These are phyloP conservation scores for Hypotaenidia philippensis DNA, from an alignment of 2,797 vertebrate genomes.

Conservation along the genomic window DNA sequence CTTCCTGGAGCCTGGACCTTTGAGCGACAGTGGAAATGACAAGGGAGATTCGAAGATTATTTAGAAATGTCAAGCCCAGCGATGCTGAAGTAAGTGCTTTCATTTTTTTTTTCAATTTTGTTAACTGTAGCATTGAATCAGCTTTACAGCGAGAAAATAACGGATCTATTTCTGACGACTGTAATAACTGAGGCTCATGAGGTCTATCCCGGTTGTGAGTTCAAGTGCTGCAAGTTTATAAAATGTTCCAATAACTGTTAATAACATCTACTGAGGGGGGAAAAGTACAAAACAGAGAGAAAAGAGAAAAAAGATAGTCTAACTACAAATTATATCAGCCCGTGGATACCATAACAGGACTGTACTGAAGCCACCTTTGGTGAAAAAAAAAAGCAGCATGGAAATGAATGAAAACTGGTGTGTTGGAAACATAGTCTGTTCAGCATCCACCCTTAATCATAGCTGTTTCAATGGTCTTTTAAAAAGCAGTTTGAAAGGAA, in stretches of 20 bases:
- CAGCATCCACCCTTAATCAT: not conserved
- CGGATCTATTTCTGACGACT: not conserved
- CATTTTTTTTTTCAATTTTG: constrained; percentile 27
- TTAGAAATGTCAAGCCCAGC: constrained; percentile 51
- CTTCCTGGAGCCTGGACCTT: not conserved
- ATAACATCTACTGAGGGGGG: not conserved
- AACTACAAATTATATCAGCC: not conserved
- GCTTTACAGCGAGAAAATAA: constrained; percentile 59
- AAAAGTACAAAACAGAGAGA: not conserved
- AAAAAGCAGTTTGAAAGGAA: not conserved
- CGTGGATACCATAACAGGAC: not conserved
- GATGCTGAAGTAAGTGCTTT: not conserved
- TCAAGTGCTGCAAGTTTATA: constrained; percentile 15
- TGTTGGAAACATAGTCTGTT: not conserved
- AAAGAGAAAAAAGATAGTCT: not conserved
- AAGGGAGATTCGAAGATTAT: not conserved
- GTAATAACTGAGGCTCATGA: constrained; percentile 41
- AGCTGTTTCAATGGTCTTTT: not conserved
- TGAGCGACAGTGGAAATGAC: not conserved
- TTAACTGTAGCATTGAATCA: constrained; percentile 42
- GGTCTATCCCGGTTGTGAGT: not conserved
- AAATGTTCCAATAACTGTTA: constrained; percentile 10
- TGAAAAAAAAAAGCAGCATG: not conserved
- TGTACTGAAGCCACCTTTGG: not conserved
- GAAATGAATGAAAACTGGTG: not conserved